Evolutionary conservation across 2,113 vertebrate genomes (phyloP).

Genomic region (Caracal caracal): DNA sequence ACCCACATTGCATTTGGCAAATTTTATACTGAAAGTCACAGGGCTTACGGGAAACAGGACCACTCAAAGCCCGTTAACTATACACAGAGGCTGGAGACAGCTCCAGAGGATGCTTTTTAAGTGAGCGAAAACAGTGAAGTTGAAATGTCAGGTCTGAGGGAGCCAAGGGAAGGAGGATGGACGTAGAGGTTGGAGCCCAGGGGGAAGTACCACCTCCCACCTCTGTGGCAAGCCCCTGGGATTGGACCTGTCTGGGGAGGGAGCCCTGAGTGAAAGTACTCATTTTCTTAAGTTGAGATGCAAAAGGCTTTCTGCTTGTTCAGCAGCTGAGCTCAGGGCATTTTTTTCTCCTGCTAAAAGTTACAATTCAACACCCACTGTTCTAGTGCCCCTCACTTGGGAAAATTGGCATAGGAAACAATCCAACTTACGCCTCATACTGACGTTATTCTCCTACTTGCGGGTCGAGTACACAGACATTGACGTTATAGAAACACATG

Average conservation of each 20-base stretch:
- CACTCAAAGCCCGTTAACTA: background rate
- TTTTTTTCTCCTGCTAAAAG: background rate
- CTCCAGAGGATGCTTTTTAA: background rate
- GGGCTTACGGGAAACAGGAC: background rate
- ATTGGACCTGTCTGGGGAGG: background rate
- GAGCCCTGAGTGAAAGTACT: background rate
- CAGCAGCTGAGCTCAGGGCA: background rate
- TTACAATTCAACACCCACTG: background rate
- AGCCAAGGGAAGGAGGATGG: background rate
- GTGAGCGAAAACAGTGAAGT: background rate
- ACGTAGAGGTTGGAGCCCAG: background rate
- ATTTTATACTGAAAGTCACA: background rate
- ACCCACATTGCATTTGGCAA: background rate
- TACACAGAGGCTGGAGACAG: background rate
- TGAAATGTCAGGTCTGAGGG: background rate
- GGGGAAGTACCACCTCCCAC: background rate
- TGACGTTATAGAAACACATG: background rate
- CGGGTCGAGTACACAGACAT: background rate
- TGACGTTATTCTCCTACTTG: background rate
- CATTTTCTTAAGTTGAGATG: background rate
- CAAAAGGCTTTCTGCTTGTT: background rate
- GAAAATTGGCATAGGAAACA: background rate
- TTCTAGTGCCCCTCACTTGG: background rate
- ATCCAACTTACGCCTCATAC: too few species aligned
- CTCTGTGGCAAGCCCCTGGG: accelerated